Percentiles rank a stretch among this genome's conserved stretches.
These are phyloP conservation scores for Xestia sexstrigata DNA, from an alignment of 2,888 invertebrate genomes.

Conservation along the genomic window DNA sequence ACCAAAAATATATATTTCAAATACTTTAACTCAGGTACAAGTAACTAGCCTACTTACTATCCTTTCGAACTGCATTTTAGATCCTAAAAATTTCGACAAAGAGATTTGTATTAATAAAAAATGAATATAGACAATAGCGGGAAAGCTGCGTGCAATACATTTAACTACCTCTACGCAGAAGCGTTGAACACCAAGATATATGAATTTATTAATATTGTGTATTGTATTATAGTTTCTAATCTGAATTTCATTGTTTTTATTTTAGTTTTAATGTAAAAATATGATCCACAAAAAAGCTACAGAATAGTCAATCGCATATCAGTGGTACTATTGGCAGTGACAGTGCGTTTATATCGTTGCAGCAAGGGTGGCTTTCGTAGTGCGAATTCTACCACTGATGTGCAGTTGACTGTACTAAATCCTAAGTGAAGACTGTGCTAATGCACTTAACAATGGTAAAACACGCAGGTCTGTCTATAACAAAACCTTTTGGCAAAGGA, in stretches of 20 bases:
- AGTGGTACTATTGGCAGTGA: not conserved
- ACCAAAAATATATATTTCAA: not conserved
- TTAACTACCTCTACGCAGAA: slow-evolving; percentile 71
- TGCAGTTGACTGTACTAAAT: not conserved
- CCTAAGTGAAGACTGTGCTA: not conserved
- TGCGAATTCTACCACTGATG: not conserved
- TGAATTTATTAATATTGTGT: slow-evolving; percentile 65
- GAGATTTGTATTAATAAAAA: slow-evolving; percentile 47
- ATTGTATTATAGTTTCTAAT: slow-evolving; percentile 49
- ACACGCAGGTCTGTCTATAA: not conserved
- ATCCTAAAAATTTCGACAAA: slow-evolving; percentile 21
- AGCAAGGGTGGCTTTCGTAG: not conserved
- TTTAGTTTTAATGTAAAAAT: slow-evolving; percentile 16
- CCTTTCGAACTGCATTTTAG: slow-evolving; percentile 38
- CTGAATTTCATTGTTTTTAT: slow-evolving; percentile 34
- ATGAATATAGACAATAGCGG: slow-evolving; percentile 54
- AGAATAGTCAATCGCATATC: not conserved
- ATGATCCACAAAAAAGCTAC: not conserved
- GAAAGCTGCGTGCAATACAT: slow-evolving; percentile 49
- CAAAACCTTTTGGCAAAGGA: no score
- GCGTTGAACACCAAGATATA: slow-evolving; percentile 70
- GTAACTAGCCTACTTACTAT: slow-evolving; percentile 21
- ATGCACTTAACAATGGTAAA: not conserved
- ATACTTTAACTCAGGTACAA: slow-evolving; percentile 25
- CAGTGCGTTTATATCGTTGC: not conserved